Base-by-base conservation (phyloP, 1,140 invertebrate genomes). In the Lasioglossum albipes region DNA sequence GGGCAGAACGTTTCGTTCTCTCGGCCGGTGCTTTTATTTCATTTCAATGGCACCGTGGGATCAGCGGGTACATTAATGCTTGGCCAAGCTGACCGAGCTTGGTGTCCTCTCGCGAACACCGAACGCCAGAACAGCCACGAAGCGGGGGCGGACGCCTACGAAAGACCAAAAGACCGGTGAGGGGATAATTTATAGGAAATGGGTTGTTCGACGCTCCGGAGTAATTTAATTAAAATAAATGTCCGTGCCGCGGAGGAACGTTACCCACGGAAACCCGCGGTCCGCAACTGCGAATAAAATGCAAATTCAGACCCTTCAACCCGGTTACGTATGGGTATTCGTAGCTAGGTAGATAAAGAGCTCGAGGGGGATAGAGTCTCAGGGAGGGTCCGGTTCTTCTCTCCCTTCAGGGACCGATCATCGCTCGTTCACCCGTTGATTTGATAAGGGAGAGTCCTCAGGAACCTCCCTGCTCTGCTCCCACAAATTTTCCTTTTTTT, bases 161-260 rank as follows among this genome's bases (percentile, higher is more conserved):
- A 59, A 68, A 74, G 64, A 69, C 79, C 72, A 88, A 88, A 90
- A 88, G 88, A 89, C 84, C 87, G 83, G 90, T 88, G 88, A 91
- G 92, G 91, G 91, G 89, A 93, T 93, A 93, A 93, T 93, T 93
- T 93, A 93, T 93, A 93, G 93, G 92, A 93, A 93, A 93, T 93
- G 93, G 93, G 90, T 93, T 93, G 93, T 93, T 93, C 93, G 93
- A 93, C 88, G 89, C 91, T 92, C 91, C 87, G 89, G 87, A 92
- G 92, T 93, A 93, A 93, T 93, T 93, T 93, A 93, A 93, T 93
- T 93, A 93, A 93, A 93, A 93, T 93, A 93, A 93, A 93, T 93
- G 93, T 93, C 91, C 92, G 89, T 89, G 84, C 85, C 85, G 85
- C 79, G 86, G 86, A 87, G 85, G 72, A 86, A 81, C 82, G 81